phyloP scores from a whole-genome alignment of 2,113 vertebrate genomes.

The Eurystomus gularis region DNA sequence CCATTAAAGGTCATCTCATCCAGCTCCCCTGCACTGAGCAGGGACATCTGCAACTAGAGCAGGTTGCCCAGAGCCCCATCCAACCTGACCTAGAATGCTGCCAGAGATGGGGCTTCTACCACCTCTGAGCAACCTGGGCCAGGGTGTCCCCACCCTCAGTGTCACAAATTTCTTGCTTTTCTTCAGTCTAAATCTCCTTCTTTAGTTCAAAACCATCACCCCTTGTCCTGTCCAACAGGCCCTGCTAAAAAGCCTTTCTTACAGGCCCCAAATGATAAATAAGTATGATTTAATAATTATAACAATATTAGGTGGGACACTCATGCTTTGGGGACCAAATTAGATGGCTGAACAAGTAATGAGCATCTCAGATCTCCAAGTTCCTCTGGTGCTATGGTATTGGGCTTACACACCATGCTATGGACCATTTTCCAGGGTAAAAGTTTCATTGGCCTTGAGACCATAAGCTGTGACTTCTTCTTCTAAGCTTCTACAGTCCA shows the following conservation, averaged over 20 bases:
- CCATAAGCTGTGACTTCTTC: not conserved
- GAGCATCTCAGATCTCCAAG: not conserved
- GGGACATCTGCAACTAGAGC: too few species aligned
- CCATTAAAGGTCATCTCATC: too few species aligned
- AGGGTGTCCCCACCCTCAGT: not conserved
- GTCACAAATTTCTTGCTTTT: not conserved
- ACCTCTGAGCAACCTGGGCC: not conserved
- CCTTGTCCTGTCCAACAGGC: not conserved
- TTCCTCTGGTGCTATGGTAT: not conserved
- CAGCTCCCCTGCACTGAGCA: too few species aligned
- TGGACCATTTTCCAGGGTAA: not conserved
- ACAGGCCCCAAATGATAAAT: not conserved
- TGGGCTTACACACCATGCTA: not conserved
- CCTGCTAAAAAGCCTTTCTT: not conserved
- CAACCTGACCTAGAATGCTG: not conserved
- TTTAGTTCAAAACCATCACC: not conserved
- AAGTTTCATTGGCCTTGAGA: not conserved
- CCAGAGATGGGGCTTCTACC: not conserved
- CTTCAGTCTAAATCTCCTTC: not conserved
- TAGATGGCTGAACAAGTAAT: not conserved
- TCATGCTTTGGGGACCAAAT: rapidly evolving
- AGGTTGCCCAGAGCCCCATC: not conserved
- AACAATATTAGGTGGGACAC: not conserved
- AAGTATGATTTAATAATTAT: not conserved
- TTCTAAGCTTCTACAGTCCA: not conserved